Conservation (phyloP, 2,113 vertebrate genomes). For the Thomomys bottae region DNA sequence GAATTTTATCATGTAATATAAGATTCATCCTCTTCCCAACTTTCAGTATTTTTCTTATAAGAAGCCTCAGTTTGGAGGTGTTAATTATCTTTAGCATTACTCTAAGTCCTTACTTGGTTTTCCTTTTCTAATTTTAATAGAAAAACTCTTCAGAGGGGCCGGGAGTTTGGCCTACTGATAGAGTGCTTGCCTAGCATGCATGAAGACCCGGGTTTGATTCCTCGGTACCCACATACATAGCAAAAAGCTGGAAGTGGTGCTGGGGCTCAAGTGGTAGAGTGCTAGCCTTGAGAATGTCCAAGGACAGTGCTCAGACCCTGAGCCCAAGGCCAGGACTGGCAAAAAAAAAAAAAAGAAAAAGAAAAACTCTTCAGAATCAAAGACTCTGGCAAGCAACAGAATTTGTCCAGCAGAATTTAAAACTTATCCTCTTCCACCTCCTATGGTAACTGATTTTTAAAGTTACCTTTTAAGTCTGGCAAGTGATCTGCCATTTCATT, state of each 20-base stretch:
- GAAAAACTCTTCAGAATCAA: background rate
- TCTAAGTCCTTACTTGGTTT: background rate
- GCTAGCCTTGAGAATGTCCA: too few relatives aligned
- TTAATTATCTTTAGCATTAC: background rate
- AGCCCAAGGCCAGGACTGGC: too few relatives aligned
- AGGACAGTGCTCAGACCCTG: too few relatives aligned
- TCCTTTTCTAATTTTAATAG: background rate
- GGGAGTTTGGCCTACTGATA: too few relatives aligned
- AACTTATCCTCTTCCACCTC: background rate
- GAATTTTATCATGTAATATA: background rate
- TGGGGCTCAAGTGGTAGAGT: too few relatives aligned
- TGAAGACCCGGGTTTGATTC: too few relatives aligned
- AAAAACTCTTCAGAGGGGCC: too few relatives aligned
- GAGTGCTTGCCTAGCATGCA: too few relatives aligned
- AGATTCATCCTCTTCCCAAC: background rate
- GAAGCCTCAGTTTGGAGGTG: background rate
- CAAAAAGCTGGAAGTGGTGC: too few relatives aligned
- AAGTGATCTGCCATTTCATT: background rate
- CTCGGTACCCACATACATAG: too few relatives aligned
- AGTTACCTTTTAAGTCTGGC: conserved; percentile 1
- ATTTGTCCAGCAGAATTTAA: background rate
- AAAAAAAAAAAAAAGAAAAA: too few relatives aligned
- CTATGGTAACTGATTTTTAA: conserved; percentile 13
- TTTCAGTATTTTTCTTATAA: background rate
- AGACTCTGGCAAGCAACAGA: background rate